phyloP scores from a whole-genome alignment of 2,888 invertebrate species.

The Tromatobia lineatoria region DNA sequence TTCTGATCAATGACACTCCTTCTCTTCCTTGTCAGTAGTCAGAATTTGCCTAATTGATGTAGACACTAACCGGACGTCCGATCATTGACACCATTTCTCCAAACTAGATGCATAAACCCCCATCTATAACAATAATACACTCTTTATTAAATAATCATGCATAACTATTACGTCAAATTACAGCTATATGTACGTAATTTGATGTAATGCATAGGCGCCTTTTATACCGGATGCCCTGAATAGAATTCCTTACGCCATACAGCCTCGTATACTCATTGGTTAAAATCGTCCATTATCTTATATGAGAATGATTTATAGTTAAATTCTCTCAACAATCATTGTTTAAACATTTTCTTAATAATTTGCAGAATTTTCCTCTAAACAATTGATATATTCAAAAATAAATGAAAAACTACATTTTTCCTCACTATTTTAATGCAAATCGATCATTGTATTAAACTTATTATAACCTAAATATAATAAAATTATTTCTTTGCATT shows the following conservation, averaged over 20 bases:
- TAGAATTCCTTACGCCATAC: neutral
- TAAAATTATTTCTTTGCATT: no score
- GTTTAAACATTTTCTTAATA: no score
- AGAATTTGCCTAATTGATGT: neutral
- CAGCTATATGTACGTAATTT: neutral
- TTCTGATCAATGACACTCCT: conserved; percentile 24
- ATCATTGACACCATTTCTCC: neutral
- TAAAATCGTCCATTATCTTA: no score
- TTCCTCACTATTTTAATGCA: no score
- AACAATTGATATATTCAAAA: no score
- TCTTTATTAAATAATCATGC: conserved; percentile 14
- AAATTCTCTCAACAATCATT: no score
- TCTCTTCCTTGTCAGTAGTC: neutral
- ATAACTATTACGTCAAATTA: conserved; percentile 15
- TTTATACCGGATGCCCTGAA: conserved; percentile 45
- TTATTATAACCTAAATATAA: no score
- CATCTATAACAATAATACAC: neutral
- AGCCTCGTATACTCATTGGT: neutral
- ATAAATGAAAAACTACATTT: no score
- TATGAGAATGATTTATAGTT: no score
- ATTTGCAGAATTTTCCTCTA: no score
- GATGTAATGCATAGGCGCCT: neutral
- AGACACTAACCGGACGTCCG: neutral
- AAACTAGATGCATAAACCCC: neutral
- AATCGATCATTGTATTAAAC: no score